A percentile compares a stretch with the other conserved stretches of the same genome.
Evolutionary conservation across 2,113 vertebrate species (phyloP).

Genomic region (Illadopsis cleaveri): DNA sequence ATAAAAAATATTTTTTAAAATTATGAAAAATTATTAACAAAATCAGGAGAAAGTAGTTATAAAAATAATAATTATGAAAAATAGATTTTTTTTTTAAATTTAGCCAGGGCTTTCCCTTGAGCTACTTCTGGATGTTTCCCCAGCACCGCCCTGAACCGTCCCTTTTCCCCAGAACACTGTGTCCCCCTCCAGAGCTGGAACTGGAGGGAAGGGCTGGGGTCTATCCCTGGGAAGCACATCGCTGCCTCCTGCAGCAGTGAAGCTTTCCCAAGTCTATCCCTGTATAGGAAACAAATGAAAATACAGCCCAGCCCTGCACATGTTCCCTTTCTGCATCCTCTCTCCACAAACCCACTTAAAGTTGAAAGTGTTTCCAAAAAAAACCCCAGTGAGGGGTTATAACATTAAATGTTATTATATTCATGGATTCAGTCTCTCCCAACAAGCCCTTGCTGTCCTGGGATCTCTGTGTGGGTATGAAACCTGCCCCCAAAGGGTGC

Average conservation of each 20-base stretch:
- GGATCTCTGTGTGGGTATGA: not conserved
- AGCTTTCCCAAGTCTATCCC: not conserved
- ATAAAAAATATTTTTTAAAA: not conserved
- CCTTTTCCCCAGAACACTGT: not conserved
- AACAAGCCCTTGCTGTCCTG: not conserved
- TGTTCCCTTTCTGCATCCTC: not conserved
- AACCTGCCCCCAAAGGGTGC: not conserved
- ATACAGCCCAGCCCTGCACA: not conserved
- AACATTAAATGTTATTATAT: not conserved
- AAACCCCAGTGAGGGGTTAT: accelerated
- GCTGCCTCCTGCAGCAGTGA: not conserved
- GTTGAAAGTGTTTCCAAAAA: not conserved
- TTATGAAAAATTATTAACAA: not conserved
- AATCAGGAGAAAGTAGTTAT: not conserved
- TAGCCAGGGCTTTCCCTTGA: not conserved
- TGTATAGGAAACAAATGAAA: not conserved
- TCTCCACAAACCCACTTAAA: not conserved
- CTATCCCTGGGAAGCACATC: not conserved
- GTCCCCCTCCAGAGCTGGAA: not conserved
- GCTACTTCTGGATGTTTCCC: not conserved
- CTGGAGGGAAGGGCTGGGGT: not conserved
- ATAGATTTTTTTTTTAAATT: not conserved
- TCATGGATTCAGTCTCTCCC: not conserved
- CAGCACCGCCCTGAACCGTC: not conserved
- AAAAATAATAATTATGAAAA: not conserved